Conservation (phyloP, 2,888 invertebrate genomes). For the Strigamia crassipes region DNA sequence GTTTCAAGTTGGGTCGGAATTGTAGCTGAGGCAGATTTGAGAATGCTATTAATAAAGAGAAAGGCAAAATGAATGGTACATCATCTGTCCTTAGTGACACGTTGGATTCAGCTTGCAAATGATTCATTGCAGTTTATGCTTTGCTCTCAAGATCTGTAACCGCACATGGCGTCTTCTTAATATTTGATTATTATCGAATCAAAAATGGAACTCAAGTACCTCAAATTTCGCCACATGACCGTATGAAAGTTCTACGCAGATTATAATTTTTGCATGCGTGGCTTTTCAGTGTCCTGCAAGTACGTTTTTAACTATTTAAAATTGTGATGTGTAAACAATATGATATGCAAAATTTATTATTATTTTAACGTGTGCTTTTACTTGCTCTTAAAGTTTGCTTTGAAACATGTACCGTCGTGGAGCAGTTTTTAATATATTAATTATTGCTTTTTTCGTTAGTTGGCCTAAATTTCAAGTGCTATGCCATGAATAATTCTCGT, state of each 20-base stretch:
- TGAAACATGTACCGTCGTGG: too few relatives aligned
- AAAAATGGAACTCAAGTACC: neutral
- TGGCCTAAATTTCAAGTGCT: too few relatives aligned
- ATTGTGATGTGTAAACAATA: neutral
- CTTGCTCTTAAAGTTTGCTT: too few relatives aligned
- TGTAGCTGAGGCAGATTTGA: slow-evolving; percentile 4
- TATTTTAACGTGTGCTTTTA: too few relatives aligned
- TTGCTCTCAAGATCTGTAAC: neutral
- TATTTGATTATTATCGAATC: neutral
- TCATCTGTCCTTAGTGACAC: slow-evolving; percentile 2
- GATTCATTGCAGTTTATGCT: neutral
- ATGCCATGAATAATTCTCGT: too few relatives aligned
- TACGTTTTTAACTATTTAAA: neutral
- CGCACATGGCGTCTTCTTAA: slow-evolving; percentile 10
- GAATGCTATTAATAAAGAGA: slow-evolving; percentile 10
- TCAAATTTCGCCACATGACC: neutral
- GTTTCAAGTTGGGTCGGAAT: neutral
- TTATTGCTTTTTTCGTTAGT: too few relatives aligned
- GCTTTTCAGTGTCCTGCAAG: neutral
- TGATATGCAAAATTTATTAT: too few relatives aligned
- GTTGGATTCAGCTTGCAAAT: slow-evolving; percentile 10
- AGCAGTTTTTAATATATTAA: too few relatives aligned
- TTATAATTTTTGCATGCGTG: neutral
- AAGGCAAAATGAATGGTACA: slow-evolving; percentile 10
- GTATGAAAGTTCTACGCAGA: neutral